Evolutionary conservation across 2,888 invertebrate genomes (phyloP), one percentile per base, ranked within the genome.

Genomic region (Homarus gammarus): DNA sequence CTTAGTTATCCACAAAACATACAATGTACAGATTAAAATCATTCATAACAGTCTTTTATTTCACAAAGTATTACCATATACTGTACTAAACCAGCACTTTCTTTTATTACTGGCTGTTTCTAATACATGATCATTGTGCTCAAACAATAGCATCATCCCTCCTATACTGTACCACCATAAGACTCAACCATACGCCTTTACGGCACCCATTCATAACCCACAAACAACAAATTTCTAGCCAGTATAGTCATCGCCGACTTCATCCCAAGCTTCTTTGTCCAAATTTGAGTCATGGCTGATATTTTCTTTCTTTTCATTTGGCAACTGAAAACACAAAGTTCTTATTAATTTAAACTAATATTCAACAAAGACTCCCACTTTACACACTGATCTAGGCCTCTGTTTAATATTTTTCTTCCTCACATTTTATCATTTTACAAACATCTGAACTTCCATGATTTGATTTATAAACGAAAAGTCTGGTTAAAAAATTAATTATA

Each of bases 211-310:
- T 22, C 15, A 64, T 27, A 22, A 22, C 22, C 12, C 44, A 44
- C 44, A 44, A 5, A 44, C 6, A 56, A 56, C 15, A n/a, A 27
- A 27, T n/a, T 12, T 27, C 64, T 75, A 40, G 15, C 49, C 75
- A 15, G 75, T 44, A n/a, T 22, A 75, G 10, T 75, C 75, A 44
- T 81, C 81, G 12, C 64, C 81, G n/a, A 64, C 61, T 64, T 81
- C 81, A n/a, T 81, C 64, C 61, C n/a, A 36, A 27, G n/a, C 64
- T 33, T 81, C 81, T 38, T 56, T 81, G 15, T 40, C 64, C 49
- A 27, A 49, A 38, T 56, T 81, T n/a, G 33, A 12, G 22, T 81
- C 56, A 31, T 27, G n/a, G n/a, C 38, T 64, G 12, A 15, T 31
- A 22, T 64, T 38, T 33, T 22, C 56, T 31, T 56, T 38, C 18